Evolutionary conservation across 2,113 vertebrate genomes (phyloP), one percentile per base, ranked within the genome.

Genomic region (Apus apus): DNA sequence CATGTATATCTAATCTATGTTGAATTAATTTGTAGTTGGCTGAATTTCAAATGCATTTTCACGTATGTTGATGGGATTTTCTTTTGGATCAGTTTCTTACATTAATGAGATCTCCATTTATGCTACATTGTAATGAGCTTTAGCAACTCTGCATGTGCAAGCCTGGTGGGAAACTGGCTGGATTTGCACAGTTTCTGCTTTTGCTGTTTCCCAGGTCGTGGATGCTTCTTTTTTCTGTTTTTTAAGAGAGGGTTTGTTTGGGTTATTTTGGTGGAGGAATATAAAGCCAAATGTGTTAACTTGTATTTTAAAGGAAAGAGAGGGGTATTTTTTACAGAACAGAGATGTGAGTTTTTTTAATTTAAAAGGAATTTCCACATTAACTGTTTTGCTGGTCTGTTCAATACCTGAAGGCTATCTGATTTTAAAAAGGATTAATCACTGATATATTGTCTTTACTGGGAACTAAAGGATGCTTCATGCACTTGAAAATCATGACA

Each of bases 21-120:
- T 94, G 93, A 96, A 96, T 97, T 96, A 96, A 96, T 96, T 96
- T 97, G 94, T 92, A 94, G 80, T 82, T 97, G 96, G 95, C 94
- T 78, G 93, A 56, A 85, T 95, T 97, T 97, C 95, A 97, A 92
- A 83, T 56, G 53, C 72, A 88, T 94, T 95, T 96, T 88, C 95
- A 96, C 61, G 78, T 97, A 94, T 90, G 92, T 96, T 87, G 94
- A 92, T 84, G 85, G 85, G 90, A 91, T 96, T 96, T 94, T 91
- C 78, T 83, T 94, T 95, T 88, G 87, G 91, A 96, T 86, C 32
- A 5, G 71, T 77, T 94, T 94, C 85, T 94, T 93, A 80, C 85
- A 62, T 85, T 96, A 97, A 96, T 97, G 94, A 96, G 91, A 43
- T 46, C 74, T 94, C 78, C 60, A 60, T 96, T 96, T 95, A 91